These are phyloP conservation scores for Kryphioiulus occultus DNA, from an alignment of 2,888 invertebrate species.

Conservation along the genomic window DNA sequence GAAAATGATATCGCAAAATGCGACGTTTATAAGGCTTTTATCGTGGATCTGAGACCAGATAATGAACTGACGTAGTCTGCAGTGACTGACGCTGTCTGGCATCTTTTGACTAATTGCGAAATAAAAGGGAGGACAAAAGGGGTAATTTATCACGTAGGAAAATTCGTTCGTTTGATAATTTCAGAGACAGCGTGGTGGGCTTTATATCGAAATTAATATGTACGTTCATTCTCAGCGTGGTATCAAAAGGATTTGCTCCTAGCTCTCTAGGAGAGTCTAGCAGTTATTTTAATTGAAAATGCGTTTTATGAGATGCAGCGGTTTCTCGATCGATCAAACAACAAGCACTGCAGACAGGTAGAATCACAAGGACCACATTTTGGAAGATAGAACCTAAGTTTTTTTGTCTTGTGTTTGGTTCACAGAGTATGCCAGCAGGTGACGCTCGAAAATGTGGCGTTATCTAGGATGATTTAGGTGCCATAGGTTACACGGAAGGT, in stretches of 20 bases:
- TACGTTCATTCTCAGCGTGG: not conserved
- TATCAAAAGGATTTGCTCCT: not conserved
- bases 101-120: conserved; percentile 8
- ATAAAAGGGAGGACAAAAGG: conserved; percentile 31
- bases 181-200: not conserved
- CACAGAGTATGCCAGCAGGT: too few species aligned
- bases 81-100: not conserved
- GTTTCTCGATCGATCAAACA: not conserved
- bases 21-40: not conserved
- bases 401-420: too few species aligned
- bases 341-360: not conserved
- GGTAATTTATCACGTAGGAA: not conserved
- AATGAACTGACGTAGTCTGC: not conserved
- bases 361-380: not conserved
- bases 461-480: too few species aligned
- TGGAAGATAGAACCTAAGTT: too few species aligned
- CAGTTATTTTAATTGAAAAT: conserved; percentile 1
- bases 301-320: not conserved
- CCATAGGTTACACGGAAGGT: too few species aligned
- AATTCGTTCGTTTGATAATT: not conserved
- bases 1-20: not conserved
- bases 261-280: not conserved
- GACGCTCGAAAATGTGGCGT: too few species aligned
- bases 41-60: not conserved
- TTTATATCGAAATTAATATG: not conserved